Percentiles rank a stretch among this genome's conserved stretches.
phyloP scores from a whole-genome alignment of 2,797 vertebrate genomes.

The Pseudomugil gertrudae region DNA sequence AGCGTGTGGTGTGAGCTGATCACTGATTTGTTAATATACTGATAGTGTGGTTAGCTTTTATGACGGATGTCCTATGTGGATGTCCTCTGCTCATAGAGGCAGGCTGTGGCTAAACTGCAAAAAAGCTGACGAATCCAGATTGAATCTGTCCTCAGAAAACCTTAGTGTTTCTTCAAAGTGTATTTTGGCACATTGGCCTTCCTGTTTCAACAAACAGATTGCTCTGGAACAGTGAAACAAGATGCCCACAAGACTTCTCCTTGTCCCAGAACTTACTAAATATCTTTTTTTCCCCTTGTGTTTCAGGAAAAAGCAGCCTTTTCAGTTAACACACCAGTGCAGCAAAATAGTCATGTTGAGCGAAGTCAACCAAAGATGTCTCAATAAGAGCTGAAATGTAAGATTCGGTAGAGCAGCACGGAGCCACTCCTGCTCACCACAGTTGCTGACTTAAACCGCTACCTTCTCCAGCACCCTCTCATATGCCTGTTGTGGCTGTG shows the following conservation, averaged over 20 bases:
- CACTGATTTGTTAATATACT: conserved; percentile 34
- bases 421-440: conserved; percentile 49
- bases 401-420: conserved; percentile 10
- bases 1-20: conserved; percentile 9
- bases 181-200: conserved; percentile 47
- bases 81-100: conserved; percentile 13
- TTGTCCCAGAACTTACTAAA: conserved; percentile 40
- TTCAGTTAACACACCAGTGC: conserved; percentile 9
- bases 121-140: conserved; percentile 49
- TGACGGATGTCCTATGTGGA: conserved; percentile 36
- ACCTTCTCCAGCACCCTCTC: conserved; percentile 64
- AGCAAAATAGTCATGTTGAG: conserved; percentile 17
- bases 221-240: conserved; percentile 61
- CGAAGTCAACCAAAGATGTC: conserved; percentile 27
- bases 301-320: conserved; percentile 24
- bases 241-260: conserved; percentile 46
- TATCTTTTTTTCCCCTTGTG: conserved; percentile 21
- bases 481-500: conserved; percentile 64
- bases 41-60: conserved; percentile 15
- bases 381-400: conserved; percentile 33
- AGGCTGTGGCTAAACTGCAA: conserved; percentile 18
- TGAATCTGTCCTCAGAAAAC: conserved; percentile 46
- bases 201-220: conserved; percentile 66
- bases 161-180: conserved; percentile 44
- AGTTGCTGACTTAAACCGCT: conserved; percentile 63